phyloP scores from a whole-genome alignment of 2,113 vertebrate genomes.

The Gopherus flavomarginatus region DNA sequence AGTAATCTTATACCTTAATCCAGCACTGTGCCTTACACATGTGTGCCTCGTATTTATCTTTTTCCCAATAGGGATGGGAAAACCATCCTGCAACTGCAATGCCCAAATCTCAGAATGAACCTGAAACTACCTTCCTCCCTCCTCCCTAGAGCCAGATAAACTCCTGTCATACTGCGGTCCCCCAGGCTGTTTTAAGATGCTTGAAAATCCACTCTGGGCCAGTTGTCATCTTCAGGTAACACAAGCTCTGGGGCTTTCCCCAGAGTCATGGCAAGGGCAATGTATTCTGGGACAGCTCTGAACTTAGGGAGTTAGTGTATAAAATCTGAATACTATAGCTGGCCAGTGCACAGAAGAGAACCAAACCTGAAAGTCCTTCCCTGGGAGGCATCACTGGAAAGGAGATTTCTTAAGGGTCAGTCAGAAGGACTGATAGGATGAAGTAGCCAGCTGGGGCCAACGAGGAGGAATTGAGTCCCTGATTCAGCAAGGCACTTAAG shows the following conservation, averaged over 20 bases:
- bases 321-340: background rate
- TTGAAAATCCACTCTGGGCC: background rate
- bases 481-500: background rate
- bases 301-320: background rate
- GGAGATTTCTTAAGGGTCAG: background rate
- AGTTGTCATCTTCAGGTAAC: background rate
- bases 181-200: background rate
- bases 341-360: background rate
- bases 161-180: background rate
- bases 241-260: background rate
- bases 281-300: background rate
- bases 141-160: background rate
- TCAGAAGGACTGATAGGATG: background rate
- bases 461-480: background rate
- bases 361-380: background rate
- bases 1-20: no score
- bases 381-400: background rate
- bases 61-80: background rate
- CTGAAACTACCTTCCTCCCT: background rate
- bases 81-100: background rate
- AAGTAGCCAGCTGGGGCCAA: background rate
- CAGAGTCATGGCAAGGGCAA: background rate
- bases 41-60: background rate
- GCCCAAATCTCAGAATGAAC: background rate
- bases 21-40: background rate